These are phyloP conservation scores for Tachycineta bicolor DNA, from an alignment of 2,113 vertebrate species.

Conservation along the genomic window DNA sequence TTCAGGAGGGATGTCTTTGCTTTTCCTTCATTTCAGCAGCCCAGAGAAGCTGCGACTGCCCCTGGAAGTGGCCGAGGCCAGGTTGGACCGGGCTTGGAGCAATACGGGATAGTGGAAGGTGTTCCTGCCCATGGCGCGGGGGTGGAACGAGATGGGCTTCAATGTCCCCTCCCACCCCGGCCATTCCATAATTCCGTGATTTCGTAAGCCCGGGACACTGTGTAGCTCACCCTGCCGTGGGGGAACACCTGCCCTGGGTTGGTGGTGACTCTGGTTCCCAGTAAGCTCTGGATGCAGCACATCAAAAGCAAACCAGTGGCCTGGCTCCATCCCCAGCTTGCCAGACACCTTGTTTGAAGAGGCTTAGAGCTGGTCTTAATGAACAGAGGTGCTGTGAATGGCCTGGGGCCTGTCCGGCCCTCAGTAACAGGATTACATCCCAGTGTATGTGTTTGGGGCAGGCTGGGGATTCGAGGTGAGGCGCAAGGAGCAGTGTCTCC, in stretches of 20 bases:
- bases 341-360: neutral
- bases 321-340: neutral
- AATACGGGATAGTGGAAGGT: neutral
- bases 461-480: neutral
- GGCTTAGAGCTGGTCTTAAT: neutral
- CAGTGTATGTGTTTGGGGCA: neutral
- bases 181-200: neutral
- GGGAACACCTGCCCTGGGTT: neutral
- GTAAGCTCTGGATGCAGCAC: neutral
- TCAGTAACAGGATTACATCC: neutral
- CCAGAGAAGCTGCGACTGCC: neutral
- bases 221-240: rapidly evolving
- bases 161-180: neutral
- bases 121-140: neutral
- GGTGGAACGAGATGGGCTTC: rapidly evolving
- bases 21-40: neutral
- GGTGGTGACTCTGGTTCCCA: neutral
- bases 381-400: neutral
- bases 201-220: neutral
- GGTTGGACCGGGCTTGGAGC: neutral
- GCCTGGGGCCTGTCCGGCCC: neutral
- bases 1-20: neutral
- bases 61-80: neutral
- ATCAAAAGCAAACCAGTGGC: neutral
- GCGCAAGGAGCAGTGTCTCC: neutral